Base-by-base conservation (phyloP, 1,140 invertebrate genomes). In the Armadillidium nasatum region DNA sequence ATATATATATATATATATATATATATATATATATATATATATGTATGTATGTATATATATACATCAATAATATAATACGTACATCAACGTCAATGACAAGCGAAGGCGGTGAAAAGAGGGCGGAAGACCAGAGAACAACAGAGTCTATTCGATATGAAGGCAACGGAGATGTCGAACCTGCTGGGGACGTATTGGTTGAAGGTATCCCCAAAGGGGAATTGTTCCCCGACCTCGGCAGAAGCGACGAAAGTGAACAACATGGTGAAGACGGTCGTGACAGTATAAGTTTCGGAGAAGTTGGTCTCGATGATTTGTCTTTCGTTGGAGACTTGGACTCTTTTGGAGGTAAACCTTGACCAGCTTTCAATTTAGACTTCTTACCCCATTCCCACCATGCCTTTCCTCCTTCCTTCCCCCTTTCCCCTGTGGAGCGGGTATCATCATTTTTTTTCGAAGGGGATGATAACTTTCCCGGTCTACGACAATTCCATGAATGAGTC, bases 1-100 rank as follows among this genome's bases (percentile, higher is more conserved):
- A 60, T 60, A 60, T 60, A 60, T 60, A 60, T 60, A 60, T 60
- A 60, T 60, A 60, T 60, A 60, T 60, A 60, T 60, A 60, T 60
- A 60, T 60, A 60, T 60, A 60, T 60, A 60, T 60, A 60, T 60
- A 60, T 33, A 60, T 60, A 60, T 60, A 60, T 60, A 60, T 60
- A 60, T 60, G 7, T 60, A 60, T 60, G 7, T 60, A 60, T 60
- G 7, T 60, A 60, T 60, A 60, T 60, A 60, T 60, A 60, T 60
- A 60, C 7, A 60, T 60, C 1, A 15, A 4, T 60, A 60, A 60
- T 4, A 60, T 60, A 60, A 60, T 15, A 60, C 50, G 50, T 60
- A 60, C 50, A 15, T 60, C 50, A 15, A 60, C 50, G 50, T 60
- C 50, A 19, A 60, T 60, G 50, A 60, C 50, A 19, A 60, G 50